A percentile compares a stretch with the other conserved stretches of the same genome.
These are phyloP conservation scores for Sympetrum striolatum DNA, from an alignment of 2,888 invertebrate species.

Conservation along the genomic window DNA sequence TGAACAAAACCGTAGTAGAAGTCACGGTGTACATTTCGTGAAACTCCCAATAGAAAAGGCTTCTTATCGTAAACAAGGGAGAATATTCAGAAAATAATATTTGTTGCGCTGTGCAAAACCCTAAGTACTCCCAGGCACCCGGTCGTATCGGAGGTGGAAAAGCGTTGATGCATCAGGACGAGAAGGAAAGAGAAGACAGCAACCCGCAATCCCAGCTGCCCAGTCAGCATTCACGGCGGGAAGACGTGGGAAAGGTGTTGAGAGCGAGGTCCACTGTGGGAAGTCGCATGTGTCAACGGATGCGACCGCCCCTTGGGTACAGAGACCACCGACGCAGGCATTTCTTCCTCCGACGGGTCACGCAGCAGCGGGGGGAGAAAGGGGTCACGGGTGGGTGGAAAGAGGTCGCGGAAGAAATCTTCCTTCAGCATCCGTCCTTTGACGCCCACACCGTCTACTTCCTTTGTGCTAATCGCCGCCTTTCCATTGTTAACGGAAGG, in stretches of 20 bases:
- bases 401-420: neutral
- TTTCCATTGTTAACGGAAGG: neutral
- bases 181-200: neutral
- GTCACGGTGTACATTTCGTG: no score
- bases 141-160: no score
- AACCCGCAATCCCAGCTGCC: neutral
- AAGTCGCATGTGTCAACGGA: constrained; percentile 42
- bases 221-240: neutral
- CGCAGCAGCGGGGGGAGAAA: neutral
- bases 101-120: no score
- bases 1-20: no score
- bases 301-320: neutral
- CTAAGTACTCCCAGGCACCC: no score
- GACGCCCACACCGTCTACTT: neutral
- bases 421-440: neutral
- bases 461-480: neutral
- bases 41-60: no score
- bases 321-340: neutral
- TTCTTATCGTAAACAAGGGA: no score
- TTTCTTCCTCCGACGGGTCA: neutral
- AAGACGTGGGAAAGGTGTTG: constrained; percentile 28
- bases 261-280: constrained; percentile 23
- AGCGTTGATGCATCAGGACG: no score
- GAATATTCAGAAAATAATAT: no score
- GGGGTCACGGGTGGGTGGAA: no score